Evolutionary conservation across 2,113 vertebrate species (phyloP).

Genomic region (Athene noctua): DNA sequence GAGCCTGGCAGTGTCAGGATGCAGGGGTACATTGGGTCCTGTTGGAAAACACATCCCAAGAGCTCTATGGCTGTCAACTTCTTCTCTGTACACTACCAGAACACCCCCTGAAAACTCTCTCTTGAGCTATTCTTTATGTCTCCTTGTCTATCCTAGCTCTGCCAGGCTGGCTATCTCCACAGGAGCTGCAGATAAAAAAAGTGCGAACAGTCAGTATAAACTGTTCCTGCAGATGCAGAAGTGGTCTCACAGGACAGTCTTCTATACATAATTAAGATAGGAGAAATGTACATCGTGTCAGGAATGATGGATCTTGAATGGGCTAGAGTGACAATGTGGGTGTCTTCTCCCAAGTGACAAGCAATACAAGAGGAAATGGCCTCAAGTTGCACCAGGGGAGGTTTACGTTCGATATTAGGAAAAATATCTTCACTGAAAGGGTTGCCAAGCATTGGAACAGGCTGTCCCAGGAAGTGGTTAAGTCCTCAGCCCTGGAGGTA

Average conservation of each 20-base stretch:
- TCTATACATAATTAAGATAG: background rate
- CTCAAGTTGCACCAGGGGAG: too few species aligned
- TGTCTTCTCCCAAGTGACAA: too few species aligned
- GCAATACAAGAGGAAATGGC: too few species aligned
- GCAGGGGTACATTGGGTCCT: background rate
- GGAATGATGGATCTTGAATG: background rate
- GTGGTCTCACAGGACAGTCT: background rate
- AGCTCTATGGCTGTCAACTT: background rate
- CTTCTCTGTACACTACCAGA: background rate
- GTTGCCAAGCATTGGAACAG: too few species aligned
- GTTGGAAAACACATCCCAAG: background rate
- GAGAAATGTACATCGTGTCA: rapidly evolving
- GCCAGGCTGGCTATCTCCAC: background rate
- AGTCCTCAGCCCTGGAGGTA: too few species aligned
- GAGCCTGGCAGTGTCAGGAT: background rate
- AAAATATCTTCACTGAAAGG: too few species aligned
- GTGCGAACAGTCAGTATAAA: background rate
- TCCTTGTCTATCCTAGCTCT: background rate
- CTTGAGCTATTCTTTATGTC: background rate
- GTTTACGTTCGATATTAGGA: too few species aligned
- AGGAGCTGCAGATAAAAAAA: background rate
- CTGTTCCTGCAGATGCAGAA: background rate
- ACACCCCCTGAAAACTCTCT: background rate
- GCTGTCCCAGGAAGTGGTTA: too few species aligned
- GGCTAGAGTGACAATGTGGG: background rate